Evolutionary conservation across 1,140 invertebrate species (phyloP).

Genomic region (Lepidotrigona ventralis): DNA sequence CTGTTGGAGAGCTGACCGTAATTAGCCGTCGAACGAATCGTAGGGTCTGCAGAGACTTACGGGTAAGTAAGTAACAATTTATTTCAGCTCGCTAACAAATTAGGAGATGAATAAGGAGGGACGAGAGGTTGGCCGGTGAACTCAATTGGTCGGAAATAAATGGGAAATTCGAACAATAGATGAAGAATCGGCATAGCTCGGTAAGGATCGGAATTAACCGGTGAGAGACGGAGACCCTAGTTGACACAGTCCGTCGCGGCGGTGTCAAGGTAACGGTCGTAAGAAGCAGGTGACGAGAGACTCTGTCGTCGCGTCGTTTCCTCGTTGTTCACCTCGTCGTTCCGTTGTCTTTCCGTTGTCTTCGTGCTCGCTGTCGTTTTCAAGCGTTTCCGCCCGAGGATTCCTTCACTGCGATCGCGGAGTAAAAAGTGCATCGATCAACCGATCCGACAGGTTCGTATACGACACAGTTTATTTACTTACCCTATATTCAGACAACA

Average conservation of each 20-base stretch:
- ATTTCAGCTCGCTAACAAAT: no score
- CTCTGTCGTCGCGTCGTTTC: constrained; percentile 34
- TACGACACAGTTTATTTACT: no score
- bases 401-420: background rate
- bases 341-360: constrained; percentile 1
- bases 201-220: background rate
- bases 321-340: constrained; percentile 43
- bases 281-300: constrained; percentile 26
- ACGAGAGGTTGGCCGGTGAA: background rate
- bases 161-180: background rate
- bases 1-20: no score
- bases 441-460: background rate
- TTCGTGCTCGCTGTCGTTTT: background rate
- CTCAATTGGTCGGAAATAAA: background rate
- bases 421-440: background rate
- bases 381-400: background rate
- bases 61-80: no score
- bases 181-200: background rate
- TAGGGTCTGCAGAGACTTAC: no score
- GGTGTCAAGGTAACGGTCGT: constrained; percentile 49
- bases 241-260: constrained; percentile 33
- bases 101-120: no score
- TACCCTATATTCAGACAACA: no score
- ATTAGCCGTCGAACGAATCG: background rate
- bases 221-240: background rate